Evolutionary conservation across 2,113 vertebrate genomes (phyloP).

Genomic region (Tapirus terrestris): DNA sequence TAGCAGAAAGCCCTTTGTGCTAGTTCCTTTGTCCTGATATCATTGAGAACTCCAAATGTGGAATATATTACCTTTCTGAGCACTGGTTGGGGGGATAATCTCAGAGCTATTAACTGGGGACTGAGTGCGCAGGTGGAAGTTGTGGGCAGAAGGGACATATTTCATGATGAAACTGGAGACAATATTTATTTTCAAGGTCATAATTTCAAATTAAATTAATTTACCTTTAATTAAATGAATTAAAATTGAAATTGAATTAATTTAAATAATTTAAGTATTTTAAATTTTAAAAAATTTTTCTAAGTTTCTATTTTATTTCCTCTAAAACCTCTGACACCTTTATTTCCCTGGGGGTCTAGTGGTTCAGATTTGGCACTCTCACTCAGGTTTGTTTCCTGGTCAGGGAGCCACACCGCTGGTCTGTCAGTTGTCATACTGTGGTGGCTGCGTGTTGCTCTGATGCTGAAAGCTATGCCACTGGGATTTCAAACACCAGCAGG

Average conservation of each 20-base stretch:
- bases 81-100: accelerated
- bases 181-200: neutral
- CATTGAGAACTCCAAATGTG: accelerated
- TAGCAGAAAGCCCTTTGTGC: neutral
- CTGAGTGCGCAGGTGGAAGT: accelerated
- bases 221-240: neutral
- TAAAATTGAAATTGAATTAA: neutral
- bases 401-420: too few relatives aligned
- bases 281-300: neutral
- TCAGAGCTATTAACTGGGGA: accelerated
- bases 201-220: neutral
- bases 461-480: too few relatives aligned
- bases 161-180: neutral
- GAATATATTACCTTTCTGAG: neutral
- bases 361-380: too few relatives aligned
- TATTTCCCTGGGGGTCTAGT: too few relatives aligned
- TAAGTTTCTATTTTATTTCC: neutral
- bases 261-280: neutral
- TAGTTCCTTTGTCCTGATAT: neutral
- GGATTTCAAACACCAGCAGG: too few relatives aligned
- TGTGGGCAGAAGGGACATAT: neutral
- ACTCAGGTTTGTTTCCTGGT: too few relatives aligned
- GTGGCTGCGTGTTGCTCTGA: too few relatives aligned
- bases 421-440: too few relatives aligned
- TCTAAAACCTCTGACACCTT: neutral